Evolutionary conservation across 2,797 vertebrate species (phyloP).

Genomic region (Propithecus deckenii): DNA sequence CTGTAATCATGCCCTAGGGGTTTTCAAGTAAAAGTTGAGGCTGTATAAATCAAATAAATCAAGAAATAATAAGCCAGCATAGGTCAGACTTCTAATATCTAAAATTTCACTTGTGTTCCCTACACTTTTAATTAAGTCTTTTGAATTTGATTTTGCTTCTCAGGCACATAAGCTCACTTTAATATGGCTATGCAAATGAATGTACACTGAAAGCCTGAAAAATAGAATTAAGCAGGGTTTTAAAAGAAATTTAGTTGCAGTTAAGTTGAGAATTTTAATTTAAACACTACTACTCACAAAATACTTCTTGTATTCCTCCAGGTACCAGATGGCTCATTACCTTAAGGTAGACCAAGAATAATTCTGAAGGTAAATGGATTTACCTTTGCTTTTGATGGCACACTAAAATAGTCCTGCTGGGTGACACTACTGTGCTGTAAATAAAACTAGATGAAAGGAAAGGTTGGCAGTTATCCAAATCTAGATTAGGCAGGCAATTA

Average conservation of each 20-base stretch:
- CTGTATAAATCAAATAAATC: conserved; percentile 56
- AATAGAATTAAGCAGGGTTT: conserved; percentile 6
- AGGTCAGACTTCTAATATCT: conserved; percentile 47
- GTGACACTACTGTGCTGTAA: neutral
- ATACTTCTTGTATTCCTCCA: neutral
- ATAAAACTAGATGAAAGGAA: conserved; percentile 13
- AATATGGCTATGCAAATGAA: conserved; percentile 31
- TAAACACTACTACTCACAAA: neutral
- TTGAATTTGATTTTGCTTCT: conserved; percentile 53
- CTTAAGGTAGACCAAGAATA: neutral
- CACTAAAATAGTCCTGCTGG: neutral
- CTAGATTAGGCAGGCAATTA: neutral
- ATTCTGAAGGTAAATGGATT: conserved; percentile 17
- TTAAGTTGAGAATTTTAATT: conserved; percentile 30
- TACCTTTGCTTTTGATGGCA: neutral
- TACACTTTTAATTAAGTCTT: conserved; percentile 12
- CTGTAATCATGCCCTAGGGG: conserved; percentile 25
- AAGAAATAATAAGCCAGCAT: conserved; percentile 44
- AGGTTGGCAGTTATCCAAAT: neutral
- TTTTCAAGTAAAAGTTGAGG: conserved; percentile 42
- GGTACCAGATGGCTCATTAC: neutral
- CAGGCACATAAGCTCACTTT: neutral
- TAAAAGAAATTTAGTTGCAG: neutral
- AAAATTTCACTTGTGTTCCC: conserved; percentile 42
- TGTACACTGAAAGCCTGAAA: neutral